Conservation (phyloP, 1,140 invertebrate species). For the Lasaia peninsularis region DNA sequence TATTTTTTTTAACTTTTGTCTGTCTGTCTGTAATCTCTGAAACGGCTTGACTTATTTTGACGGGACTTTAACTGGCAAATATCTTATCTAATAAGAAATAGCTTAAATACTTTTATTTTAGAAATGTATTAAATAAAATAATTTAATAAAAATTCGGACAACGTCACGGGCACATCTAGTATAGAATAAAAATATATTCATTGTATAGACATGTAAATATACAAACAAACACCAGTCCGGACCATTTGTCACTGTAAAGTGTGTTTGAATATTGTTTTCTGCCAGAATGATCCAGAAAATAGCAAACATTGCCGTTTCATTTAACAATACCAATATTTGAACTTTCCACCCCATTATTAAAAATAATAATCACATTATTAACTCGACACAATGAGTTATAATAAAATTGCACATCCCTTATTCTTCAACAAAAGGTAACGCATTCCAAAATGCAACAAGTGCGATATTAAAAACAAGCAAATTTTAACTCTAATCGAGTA, state of each 20-base stretch:
- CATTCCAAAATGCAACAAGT: conserved; percentile 17
- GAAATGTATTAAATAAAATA: too few species aligned
- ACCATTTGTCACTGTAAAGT: not conserved
- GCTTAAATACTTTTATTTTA: too few species aligned
- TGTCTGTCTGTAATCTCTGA: too few species aligned
- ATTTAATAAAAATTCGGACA: too few species aligned
- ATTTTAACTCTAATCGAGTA: not conserved
- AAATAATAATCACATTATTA: conserved; percentile 67
- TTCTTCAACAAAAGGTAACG: conserved; percentile 34
- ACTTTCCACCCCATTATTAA: conserved; percentile 43
- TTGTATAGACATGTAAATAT: too few species aligned
- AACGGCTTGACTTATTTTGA: too few species aligned
- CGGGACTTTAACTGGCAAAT: too few species aligned
- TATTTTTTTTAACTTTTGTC: too few species aligned
- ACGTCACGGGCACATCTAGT: too few species aligned
- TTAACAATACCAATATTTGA: conserved; percentile 63
- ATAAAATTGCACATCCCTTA: conserved; percentile 50
- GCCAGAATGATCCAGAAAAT: conserved; percentile 4
- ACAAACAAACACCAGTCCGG: too few species aligned
- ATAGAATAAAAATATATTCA: too few species aligned
- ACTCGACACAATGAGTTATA: conserved; percentile 56
- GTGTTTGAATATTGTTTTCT: not conserved
- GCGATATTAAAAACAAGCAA: not conserved
- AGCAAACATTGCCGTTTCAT: conserved; percentile 44
- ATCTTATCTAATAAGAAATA: too few species aligned